Conservation (phyloP, 2,797 vertebrate species). For the Syngnathus rostellatus region DNA sequence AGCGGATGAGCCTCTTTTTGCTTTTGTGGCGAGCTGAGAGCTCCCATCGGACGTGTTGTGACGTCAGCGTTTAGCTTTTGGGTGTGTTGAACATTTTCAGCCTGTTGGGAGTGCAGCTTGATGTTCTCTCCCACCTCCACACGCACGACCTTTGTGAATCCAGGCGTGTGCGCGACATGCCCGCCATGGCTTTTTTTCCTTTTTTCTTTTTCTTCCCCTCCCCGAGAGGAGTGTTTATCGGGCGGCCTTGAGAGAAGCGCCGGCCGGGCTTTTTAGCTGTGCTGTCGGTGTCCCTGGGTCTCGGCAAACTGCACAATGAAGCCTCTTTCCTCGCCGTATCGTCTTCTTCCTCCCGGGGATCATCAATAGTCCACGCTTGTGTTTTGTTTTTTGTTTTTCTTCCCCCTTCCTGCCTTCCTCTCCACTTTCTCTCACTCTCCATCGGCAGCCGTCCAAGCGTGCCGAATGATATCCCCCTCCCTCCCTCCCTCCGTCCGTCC, state of each 20-base stretch:
- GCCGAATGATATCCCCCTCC: conserved; percentile 52
- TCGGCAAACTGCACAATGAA: conserved; percentile 2
- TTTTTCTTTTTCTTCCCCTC: conserved; percentile 5
- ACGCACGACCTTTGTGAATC: conserved; percentile 17
- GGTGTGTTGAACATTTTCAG: no score
- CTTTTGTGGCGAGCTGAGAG: no score
- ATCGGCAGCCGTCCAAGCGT: conserved; percentile 45
- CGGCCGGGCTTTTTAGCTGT: conserved; percentile 40
- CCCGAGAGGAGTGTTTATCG: conserved; percentile 48
- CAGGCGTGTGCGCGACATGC: conserved; percentile 21
- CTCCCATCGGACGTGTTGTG: no score
- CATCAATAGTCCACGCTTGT: conserved; percentile 48
- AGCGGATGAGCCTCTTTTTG: no score
- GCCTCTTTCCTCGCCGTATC: neutral
- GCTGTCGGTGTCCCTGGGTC: neutral
- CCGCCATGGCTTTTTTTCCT: conserved; percentile 30
- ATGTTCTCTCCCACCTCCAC: conserved; percentile 18
- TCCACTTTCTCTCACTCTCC: conserved; percentile 40
- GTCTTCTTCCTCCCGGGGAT: conserved; percentile 17
- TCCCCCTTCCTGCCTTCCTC: conserved; percentile 16
- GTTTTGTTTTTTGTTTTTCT: conserved; percentile 44
- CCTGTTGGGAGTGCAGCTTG: neutral
- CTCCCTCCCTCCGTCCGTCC: conserved; percentile 39
- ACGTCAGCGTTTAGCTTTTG: no score
- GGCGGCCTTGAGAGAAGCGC: conserved; percentile 58